Percentiles rank a stretch among this genome's conserved stretches.
Conservation (phyloP, 2,888 invertebrate genomes). For the Callyntrura guangdongensis region DNA sequence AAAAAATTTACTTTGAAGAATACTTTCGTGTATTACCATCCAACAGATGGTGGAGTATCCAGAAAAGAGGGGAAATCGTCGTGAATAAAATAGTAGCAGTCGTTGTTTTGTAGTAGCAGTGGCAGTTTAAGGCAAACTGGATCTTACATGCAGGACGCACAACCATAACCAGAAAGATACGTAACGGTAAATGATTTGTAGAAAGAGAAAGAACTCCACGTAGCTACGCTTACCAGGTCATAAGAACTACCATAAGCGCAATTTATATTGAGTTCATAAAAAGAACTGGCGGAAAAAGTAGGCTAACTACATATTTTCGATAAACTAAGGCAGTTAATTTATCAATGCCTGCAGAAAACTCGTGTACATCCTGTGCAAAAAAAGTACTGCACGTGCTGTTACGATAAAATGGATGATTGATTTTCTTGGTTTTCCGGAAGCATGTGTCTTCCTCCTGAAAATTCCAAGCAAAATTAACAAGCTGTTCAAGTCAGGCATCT, state of each 20-base stretch:
- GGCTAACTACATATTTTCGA: conserved; percentile 33
- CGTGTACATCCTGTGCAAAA: no score
- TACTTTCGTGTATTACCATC: conserved; percentile 1
- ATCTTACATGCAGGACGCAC: no score
- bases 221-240: background rate
- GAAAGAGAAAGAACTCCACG: background rate
- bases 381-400: background rate
- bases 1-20: conserved; percentile 36
- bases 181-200: background rate
- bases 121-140: background rate
- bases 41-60: background rate
- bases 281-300: background rate
- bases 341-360: conserved; percentile 13
- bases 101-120: background rate
- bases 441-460: no score
- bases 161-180: background rate
- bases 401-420: background rate
- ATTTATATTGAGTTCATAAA: conserved; percentile 26
- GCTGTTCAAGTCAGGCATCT: no score
- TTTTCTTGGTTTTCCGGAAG: background rate
- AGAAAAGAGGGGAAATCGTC: background rate
- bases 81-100: conserved; percentile 37
- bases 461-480: no score
- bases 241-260: background rate
- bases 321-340: conserved; percentile 1